These are phyloP conservation scores for Otis tarda DNA, from an alignment of 2,113 vertebrate species.

Conservation along the genomic window DNA sequence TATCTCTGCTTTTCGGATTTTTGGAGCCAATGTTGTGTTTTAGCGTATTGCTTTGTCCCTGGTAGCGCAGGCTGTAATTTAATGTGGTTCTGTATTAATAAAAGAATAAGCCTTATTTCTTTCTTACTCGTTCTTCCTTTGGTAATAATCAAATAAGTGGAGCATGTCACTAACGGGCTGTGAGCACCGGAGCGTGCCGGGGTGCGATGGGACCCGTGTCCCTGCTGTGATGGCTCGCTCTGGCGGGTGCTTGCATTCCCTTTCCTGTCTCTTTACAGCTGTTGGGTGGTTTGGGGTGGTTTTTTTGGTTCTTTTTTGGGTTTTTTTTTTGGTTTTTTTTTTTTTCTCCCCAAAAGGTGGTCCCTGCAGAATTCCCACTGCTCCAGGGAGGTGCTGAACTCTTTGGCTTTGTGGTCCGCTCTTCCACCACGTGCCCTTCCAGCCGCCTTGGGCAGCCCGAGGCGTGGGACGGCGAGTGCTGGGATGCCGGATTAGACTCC, in stretches of 20 bases:
- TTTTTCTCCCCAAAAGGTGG: accelerated
- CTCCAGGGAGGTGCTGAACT: accelerated
- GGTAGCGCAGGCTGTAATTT: constrained; percentile 18
- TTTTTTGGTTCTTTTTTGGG: accelerated
- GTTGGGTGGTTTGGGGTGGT: background rate
- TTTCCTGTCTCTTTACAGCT: background rate
- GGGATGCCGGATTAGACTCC: background rate
- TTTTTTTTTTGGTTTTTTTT: no score
- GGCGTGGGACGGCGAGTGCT: accelerated
- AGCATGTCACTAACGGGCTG: background rate
- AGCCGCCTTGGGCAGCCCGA: accelerated
- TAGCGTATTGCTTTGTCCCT: background rate
- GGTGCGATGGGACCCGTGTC: background rate
- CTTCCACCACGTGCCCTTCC: accelerated
- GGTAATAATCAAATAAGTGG: background rate
- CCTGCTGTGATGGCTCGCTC: accelerated
- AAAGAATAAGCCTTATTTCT: background rate
- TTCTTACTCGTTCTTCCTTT: background rate
- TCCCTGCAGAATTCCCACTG: background rate
- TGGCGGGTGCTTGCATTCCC: accelerated
- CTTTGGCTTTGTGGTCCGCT: background rate
- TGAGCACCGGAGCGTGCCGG: background rate
- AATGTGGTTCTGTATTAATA: constrained; percentile 4
- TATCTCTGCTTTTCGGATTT: background rate
- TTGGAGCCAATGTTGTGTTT: background rate